Conservation (phyloP, 2,797 vertebrate genomes). For the Gorsachius magnificus region DNA sequence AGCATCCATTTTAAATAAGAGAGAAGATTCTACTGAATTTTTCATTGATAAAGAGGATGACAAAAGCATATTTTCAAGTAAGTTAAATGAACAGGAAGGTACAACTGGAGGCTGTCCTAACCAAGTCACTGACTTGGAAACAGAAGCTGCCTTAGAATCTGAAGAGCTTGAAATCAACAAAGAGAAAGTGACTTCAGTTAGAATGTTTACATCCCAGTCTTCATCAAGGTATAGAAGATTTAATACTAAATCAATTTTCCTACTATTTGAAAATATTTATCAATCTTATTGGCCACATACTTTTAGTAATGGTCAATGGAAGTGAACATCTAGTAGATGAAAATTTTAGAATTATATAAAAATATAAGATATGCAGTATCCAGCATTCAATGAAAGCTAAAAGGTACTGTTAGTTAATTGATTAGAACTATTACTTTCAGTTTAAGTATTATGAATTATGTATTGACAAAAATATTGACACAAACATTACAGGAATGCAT, state of each 20-base stretch:
- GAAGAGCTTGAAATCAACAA: constrained; percentile 78
- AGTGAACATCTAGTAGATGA: neutral
- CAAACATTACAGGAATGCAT: neutral
- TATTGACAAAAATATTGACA: neutral
- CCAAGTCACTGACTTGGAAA: constrained; percentile 76
- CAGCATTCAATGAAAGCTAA: neutral
- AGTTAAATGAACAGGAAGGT: constrained; percentile 57
- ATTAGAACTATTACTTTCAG: neutral
- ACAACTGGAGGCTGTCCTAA: constrained; percentile 57
- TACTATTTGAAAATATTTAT: neutral
- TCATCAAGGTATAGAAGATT: constrained; percentile 71
- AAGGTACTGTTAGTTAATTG: neutral
- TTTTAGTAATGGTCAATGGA: neutral
- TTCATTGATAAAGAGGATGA: constrained; percentile 72
- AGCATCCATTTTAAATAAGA: constrained; percentile 46
- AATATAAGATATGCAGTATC: neutral
- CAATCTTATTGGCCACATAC: neutral
- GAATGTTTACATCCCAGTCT: constrained; percentile 80
- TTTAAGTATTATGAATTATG: neutral
- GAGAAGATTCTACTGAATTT: constrained; percentile 60
- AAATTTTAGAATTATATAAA: neutral
- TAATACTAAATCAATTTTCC: neutral
- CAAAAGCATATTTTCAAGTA: constrained; percentile 63
- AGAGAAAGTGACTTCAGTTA: constrained; percentile 77
- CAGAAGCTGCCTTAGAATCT: constrained; percentile 59